Base-by-base conservation (phyloP, 1,140 invertebrate species). In the Vollenhovia emeryi region DNA sequence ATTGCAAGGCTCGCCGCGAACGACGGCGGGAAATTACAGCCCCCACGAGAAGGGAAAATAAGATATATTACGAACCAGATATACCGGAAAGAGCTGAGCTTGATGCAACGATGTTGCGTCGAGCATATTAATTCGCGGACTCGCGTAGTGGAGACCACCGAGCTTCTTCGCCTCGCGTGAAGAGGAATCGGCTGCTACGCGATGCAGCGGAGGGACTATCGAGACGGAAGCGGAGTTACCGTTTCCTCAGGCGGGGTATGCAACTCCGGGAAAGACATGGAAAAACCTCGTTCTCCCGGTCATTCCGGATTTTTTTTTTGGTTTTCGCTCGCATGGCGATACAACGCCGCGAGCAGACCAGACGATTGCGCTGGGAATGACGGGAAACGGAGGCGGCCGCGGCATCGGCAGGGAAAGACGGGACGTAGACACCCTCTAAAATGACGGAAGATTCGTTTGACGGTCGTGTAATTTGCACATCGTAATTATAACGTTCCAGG, bases 201-300 rank as follows among this genome's bases (percentile, higher is more conserved):
- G 48, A 18, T 18, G 13, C 43, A 13, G n/a, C n/a, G 40, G 11
- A 75, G 55, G 62, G 57, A 50, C 40, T 11, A 18, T 43, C 79
- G 50, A 24, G 30, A 66, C 79, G 57, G 80, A 84, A 84, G 80
- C n/a, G 80, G 36, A 36, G 45, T 43, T 50, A 55, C 33, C 71
- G 55, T 84, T 84, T 84, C 80, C 80, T 76, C 80, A 9, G 59
- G 55, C 69, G 55, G 6, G 24, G 64, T 43, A 62, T 15, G 80
- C n/a, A 84, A 84, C 80, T 76, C 71, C 43, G 45, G 71, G 80
- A 50, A 76, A 64, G 71, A 84, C 45, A 27, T 27, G 80, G 71
- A 84, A 84, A 84, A 84, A 84, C 30, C 79, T 74, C 11, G 66
- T 74, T 68, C 75, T 68, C 43, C 80, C 57, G 71, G 80, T 84